Evolutionary conservation across 2,888 invertebrate species (phyloP), one percentile per base, ranked within the genome.

Genomic region (Lissonota sp.): DNA sequence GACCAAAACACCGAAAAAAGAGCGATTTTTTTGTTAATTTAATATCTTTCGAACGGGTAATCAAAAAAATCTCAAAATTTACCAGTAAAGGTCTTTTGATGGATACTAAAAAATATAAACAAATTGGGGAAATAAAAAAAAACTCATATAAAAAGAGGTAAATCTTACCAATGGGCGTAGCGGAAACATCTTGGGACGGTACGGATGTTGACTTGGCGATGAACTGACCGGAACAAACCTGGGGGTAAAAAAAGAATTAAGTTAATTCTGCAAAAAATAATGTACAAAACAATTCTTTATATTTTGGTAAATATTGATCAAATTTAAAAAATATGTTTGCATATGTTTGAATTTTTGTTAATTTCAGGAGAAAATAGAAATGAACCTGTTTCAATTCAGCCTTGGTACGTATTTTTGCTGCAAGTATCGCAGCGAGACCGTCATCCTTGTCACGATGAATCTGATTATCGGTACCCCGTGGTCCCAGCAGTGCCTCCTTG

Each of bases 401-500:
- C 93, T 97, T 97, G 4, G 97, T 98, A 84, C 97, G 94, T 88
- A 97, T 97, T 88, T 97, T 94, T 8, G 96, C 95, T 4, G 95
- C 94, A 71, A 95, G 90, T 76, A 94, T 93, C n/a, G 94, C 94
- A 51, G 96, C 95, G 60, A 96, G 89, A 37, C 94, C 94, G 88
- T 94, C 94, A 72, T 91, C 91, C 81, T 91, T 91, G 84, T 91
- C 91, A 42, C 91, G 89, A 72, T 90, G 89, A 79, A 92, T 90
- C 83, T 90, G 91, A 88, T 90, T 91, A 80, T 91, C 90, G 55
- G 85, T 82, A 72, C 87, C 90, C 51, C 90, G 87, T n/a, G 90
- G 88, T 79, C 87, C 88, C 58, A 90, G 82, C 78, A 90, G 86
- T 66, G 90, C 89, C 57, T 91, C 91, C 78, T 91, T 91, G 75